Evolutionary conservation across 2,113 vertebrate genomes (phyloP).

Genomic region (Elephas maximus): DNA sequence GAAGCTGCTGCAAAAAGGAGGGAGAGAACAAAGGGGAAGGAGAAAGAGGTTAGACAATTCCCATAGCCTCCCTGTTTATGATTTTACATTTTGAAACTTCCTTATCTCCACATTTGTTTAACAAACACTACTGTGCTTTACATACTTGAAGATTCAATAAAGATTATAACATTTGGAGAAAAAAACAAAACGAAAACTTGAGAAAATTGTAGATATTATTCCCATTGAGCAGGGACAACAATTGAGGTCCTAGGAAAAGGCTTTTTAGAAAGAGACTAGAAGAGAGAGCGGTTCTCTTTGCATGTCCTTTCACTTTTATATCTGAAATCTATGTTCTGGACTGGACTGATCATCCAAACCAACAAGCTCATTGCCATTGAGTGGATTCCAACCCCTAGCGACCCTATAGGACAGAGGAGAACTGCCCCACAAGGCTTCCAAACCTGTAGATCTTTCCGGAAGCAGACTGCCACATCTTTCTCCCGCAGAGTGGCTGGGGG

Average conservation of each 20-base stretch:
- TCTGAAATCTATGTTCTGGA: background rate
- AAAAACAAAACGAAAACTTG: background rate
- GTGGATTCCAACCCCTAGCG: background rate
- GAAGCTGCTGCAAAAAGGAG: constrained; percentile 15
- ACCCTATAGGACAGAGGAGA: background rate
- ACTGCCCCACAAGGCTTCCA: background rate
- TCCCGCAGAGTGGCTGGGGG: no score
- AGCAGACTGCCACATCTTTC: background rate
- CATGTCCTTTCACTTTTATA: background rate
- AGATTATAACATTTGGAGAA: background rate
- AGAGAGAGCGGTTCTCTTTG: background rate
- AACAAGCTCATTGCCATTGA: background rate
- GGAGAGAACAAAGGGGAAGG: background rate
- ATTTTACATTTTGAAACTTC: background rate
- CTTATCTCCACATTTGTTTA: background rate
- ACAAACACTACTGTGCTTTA: background rate
- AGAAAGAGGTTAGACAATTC: background rate
- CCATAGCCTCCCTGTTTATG: background rate
- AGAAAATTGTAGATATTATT: constrained; percentile 4
- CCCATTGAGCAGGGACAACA: background rate
- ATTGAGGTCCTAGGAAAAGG: background rate
- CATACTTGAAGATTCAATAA: background rate
- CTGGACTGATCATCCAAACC: background rate
- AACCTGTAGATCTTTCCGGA: background rate
- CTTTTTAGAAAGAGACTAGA: background rate